These are phyloP conservation scores for Amphiprion ocellaris DNA, from an alignment of 2,113 vertebrate species.

Conservation along the genomic window DNA sequence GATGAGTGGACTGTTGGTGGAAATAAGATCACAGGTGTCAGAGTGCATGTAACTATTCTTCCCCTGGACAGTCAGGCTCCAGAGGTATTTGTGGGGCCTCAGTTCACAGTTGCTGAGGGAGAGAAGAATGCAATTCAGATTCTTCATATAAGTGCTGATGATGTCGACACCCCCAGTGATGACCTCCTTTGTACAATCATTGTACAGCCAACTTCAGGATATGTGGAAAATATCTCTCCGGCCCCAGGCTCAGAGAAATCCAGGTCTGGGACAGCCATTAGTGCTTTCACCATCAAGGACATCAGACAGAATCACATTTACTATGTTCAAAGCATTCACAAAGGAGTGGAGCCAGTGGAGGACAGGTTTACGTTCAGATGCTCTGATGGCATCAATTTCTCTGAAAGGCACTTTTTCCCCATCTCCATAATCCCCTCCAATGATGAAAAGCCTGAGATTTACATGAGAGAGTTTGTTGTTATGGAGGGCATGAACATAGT, in stretches of 20 bases:
- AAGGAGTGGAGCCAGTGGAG: constrained; percentile 92
- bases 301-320: constrained; percentile 90
- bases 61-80: constrained; percentile 94
- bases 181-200: constrained; percentile 95
- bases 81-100: constrained; percentile 87
- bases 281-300: constrained; percentile 94
- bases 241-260: constrained; percentile 97
- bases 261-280: constrained; percentile 91
- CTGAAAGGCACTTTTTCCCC: constrained; percentile 91
- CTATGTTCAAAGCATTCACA: constrained; percentile 97
- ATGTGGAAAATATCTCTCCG: constrained; percentile 95
- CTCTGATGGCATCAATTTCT: constrained; percentile 97
- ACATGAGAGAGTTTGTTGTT: constrained; percentile 94
- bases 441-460: constrained; percentile 95
- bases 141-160: constrained; percentile 87
- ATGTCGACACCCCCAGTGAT: constrained; percentile 89
- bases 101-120: constrained; percentile 89
- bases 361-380: constrained; percentile 94
- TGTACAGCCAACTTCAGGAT: constrained; percentile 91
- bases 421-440: constrained; percentile 91
- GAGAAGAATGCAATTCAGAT: constrained; percentile 87
- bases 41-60: constrained; percentile 93
- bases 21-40: constrained; percentile 88
- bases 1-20: constrained; percentile 92
- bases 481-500: constrained; percentile 98